Conservation (phyloP, 2,888 invertebrate species). For the Ornithoptera priamus region DNA sequence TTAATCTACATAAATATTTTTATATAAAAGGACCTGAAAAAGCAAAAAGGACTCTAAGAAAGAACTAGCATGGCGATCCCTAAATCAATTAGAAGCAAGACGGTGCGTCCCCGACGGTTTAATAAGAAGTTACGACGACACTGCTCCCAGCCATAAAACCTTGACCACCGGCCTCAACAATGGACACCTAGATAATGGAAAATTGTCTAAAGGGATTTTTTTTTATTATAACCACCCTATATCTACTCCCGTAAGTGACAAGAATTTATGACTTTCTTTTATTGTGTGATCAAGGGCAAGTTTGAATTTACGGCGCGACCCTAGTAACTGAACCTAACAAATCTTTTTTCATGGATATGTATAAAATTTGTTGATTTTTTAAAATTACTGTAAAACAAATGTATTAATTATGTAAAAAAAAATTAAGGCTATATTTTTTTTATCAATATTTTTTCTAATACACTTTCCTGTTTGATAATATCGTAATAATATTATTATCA, state of each 20-base stretch:
- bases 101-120: constrained; percentile 65
- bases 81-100: constrained; percentile 74
- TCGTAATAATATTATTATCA: no score
- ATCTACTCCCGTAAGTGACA: constrained; percentile 58
- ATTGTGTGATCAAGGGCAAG: constrained; percentile 41
- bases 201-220: constrained; percentile 72
- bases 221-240: constrained; percentile 68
- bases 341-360: neutral
- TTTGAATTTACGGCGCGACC: constrained; percentile 33
- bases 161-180: constrained; percentile 68
- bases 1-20: neutral
- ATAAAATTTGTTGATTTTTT: no score
- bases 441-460: no score
- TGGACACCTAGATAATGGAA: constrained; percentile 72
- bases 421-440: no score
- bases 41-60: constrained; percentile 53
- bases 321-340: constrained; percentile 3
- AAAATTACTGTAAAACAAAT: no score
- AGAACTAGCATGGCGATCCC: constrained; percentile 56
- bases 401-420: no score
- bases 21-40: constrained; percentile 2
- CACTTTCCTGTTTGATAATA: no score
- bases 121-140: constrained; percentile 74
- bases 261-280: constrained; percentile 62
- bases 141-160: constrained; percentile 64